These are phyloP conservation scores for Phataginus tricuspis DNA, from an alignment of 2,797 vertebrate genomes.

Conservation along the genomic window DNA sequence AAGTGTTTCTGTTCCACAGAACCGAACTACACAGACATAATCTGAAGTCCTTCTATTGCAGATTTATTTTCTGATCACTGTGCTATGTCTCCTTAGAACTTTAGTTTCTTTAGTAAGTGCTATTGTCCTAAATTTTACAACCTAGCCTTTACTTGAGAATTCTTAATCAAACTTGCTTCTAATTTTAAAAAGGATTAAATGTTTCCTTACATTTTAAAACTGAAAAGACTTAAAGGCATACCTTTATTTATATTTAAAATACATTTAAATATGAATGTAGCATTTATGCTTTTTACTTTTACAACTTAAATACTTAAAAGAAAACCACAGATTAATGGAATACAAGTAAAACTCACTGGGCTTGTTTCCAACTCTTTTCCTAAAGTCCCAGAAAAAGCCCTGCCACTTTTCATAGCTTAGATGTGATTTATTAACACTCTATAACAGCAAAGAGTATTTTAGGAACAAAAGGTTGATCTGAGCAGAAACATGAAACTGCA, in stretches of 20 bases:
- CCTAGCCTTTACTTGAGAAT: background rate
- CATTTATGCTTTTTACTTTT: constrained; percentile 20
- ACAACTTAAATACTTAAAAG: background rate
- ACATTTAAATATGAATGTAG: background rate
- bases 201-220: constrained; percentile 40
- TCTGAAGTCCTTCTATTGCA: background rate
- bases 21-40: background rate
- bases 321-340: background rate
- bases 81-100: background rate
- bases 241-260: constrained; percentile 29
- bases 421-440: constrained; percentile 29
- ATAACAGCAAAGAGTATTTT: constrained; percentile 28
- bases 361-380: background rate
- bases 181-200: constrained; percentile 16
- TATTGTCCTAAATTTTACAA: background rate
- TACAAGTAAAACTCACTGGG: background rate
- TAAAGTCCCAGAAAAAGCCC: constrained; percentile 1
- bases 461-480: background rate
- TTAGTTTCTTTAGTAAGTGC: constrained; percentile 8
- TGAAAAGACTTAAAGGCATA: background rate
- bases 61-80: background rate
- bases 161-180: background rate
- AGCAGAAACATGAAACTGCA: constrained; percentile 13
- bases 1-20: background rate
- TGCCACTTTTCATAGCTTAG: constrained; percentile 12